Evolutionary conservation across 1,140 invertebrate genomes (phyloP).

Genomic region (Drosophila triauraria): DNA sequence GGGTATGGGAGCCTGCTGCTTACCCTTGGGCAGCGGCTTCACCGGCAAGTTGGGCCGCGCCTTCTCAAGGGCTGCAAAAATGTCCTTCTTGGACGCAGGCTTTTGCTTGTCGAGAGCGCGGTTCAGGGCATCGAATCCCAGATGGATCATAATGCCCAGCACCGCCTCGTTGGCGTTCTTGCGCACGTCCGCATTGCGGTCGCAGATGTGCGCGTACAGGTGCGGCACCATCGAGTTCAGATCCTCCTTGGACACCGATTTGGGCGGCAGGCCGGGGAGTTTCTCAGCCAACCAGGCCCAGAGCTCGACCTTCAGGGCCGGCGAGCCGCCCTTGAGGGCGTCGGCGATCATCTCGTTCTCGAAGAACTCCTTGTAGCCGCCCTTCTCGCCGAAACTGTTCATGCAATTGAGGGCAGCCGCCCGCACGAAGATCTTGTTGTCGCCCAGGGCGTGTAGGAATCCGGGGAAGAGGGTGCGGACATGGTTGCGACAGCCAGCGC

Average conservation of each 20-base stretch:
- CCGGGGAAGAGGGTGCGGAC: conserved; percentile 93
- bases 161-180: conserved; percentile 96
- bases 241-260: conserved; percentile 93
- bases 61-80: conserved; percentile 93
- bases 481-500: conserved; percentile 92
- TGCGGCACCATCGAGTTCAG: conserved; percentile 91
- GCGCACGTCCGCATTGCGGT: conserved; percentile 95
- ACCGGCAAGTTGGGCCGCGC: conserved; percentile 93
- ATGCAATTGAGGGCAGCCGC: conserved; percentile 91
- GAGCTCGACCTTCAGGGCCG: conserved; percentile 91
- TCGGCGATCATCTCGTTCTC: conserved; percentile 95
- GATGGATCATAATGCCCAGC: conserved; percentile 96
- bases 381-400: conserved; percentile 93
- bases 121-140: conserved; percentile 93
- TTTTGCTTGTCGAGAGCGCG: conserved; percentile 93
- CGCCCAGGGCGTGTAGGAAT: conserved; percentile 90
- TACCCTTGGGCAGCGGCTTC: conserved; percentile 90
- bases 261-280: conserved; percentile 89
- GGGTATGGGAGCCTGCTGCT: conserved; percentile 81
- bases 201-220: conserved; percentile 94
- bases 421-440: conserved; percentile 91
- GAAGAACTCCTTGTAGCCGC: conserved; percentile 93
- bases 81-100: conserved; percentile 93
- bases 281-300: conserved; percentile 94
- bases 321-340: conserved; percentile 93